These are phyloP conservation scores for Pyrgilauda ruficollis DNA, from an alignment of 2,113 vertebrate genomes.

Conservation along the genomic window DNA sequence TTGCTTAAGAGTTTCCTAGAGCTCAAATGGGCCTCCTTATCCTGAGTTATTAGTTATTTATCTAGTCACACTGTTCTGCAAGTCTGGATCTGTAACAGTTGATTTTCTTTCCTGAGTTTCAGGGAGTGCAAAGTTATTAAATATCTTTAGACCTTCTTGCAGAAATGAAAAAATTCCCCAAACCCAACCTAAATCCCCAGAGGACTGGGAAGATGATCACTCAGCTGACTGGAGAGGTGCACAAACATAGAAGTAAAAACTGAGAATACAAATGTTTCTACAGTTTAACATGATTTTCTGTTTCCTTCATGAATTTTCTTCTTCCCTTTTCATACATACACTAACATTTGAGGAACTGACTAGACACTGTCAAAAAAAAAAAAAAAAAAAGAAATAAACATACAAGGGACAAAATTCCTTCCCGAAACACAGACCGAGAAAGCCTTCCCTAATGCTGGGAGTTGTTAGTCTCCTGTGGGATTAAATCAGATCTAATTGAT, in stretches of 20 bases:
- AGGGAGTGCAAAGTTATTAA: neutral
- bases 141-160: neutral
- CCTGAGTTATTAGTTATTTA: neutral
- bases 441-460: neutral
- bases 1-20: neutral
- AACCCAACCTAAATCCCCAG: neutral
- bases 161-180: neutral
- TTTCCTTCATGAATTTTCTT: neutral
- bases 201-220: neutral
- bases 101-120: neutral
- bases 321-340: neutral
- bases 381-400: neutral
- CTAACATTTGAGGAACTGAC: neutral
- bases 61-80: neutral
- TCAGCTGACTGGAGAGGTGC: neutral
- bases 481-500: constrained; percentile 1
- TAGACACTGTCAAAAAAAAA: neutral
- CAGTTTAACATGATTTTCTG: neutral
- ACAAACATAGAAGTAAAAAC: neutral
- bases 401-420: neutral
- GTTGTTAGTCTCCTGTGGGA: neutral
- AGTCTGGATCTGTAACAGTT: neutral
- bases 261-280: neutral
- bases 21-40: neutral
- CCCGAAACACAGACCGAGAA: neutral